Base-by-base conservation (phyloP, 2,888 invertebrate genomes). In the Diachrysia chrysitis region DNA sequence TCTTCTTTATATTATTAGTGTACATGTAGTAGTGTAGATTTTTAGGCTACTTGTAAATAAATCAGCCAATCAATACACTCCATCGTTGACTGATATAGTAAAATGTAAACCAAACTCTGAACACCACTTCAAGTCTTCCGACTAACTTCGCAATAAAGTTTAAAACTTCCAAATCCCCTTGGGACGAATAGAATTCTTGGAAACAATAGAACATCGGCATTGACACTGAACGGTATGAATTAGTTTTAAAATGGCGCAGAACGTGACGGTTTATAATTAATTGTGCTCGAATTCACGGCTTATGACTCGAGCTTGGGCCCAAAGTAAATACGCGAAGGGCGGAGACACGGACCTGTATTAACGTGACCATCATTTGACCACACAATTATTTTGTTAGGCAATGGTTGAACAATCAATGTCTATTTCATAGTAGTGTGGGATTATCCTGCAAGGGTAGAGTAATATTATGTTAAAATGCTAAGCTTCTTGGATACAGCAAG, bases 181-280 rank as follows among this genome's bases (percentile, higher is more conserved):
- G 58, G 54, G 56, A 72, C 64, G 23, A 42, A 25, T 21, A 55
- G 23, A 58, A 48, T 46, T 55, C 42, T 77, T 10, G 51, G 42
- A 29, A 66, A 80, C 64, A 64, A 46, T 23, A 63, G 56, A 55
- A 64, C 42, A 54, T 60, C 46, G 66, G 54, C 58, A 59, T 55
- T 21, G 19, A 57, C 48, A 48, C 23, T 23, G 35, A 68, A 69
- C 55, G 67, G 65, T 63, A 55, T 55, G 58, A 32, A 62, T 69
- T 57, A 37, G 23, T 62, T 71, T 60, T 7, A 66, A 69, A 71
- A 76, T 65, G 66, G 57, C 25, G 42, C 12, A n/a, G 29, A 42
- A 53, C 48, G 67, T 82, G 69, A 62, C 62, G 19, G 62, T 71
- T 69, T 66, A 67, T 63, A 82, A 67, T 69, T 79, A 66, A 67